Evolutionary conservation across 2,797 vertebrate genomes (phyloP), one percentile per base, ranked within the genome.

Genomic region (Gastrophryne carolinensis): DNA sequence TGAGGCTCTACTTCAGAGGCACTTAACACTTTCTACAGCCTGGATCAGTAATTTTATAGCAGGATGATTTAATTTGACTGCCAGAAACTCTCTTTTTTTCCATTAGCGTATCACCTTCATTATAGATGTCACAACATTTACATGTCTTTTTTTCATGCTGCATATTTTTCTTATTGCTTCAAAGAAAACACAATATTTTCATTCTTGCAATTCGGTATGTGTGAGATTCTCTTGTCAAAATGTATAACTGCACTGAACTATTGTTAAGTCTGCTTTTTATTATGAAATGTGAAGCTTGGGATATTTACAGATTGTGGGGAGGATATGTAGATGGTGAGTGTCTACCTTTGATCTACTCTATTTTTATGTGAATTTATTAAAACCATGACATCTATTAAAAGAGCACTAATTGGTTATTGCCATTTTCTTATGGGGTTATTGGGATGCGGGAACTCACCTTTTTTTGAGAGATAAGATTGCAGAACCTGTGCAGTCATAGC

Each of bases 141-240:
- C 24, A 69, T 17, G 39, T 56, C 66, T 44, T 41, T 44, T 41
- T 68, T 69, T 56, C 66, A 41, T 56, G 26, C 27, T 52, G 29
- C 66, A 69, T 57, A 69, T 69, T 69, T 69, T 57, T n/a, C 52
- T 57, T 44, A 41, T 56, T 57, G 66, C 66, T 56, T 69, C 66
- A 69, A 69, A 69, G 66, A 56, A 57, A 69, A 29, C 66, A 41
- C 66, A 69, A 69, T 69, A 69, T 69, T 69, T 56, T 69, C 66
- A 29, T 69, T 69, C 26, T 54, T 57, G 13, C 13, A 41, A 32
- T 24, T 24, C 50, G 29, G 24, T 41, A 57, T 57, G 66, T 15
- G 52, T n/a, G 35, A 69, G 66, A 69, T 69, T 69, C 50, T 13
- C 66, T 69, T 69, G 66, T 69, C 66, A 68, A 41, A 56, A 34